Base-by-base conservation (phyloP, 2,888 invertebrate genomes). In the Oscheius myriophilus region DNA sequence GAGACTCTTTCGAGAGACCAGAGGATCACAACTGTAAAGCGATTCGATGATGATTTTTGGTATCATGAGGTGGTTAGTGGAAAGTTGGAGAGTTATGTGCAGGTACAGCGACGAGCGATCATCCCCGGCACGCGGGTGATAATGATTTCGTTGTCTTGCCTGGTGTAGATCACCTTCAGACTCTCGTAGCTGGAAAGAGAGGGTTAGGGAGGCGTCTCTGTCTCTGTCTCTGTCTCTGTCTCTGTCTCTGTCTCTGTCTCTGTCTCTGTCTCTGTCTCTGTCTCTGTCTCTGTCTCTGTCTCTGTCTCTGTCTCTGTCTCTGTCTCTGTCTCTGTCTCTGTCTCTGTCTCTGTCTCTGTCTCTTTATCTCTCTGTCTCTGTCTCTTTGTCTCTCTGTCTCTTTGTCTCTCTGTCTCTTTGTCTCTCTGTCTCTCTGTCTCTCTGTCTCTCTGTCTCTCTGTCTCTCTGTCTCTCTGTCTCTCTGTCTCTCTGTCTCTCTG, bases 31-130 rank as follows among this genome's bases (percentile, higher is more conserved):
- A 33, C 33, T 33, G 33, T 33, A 33, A 33, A 33, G 33, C 33
- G 33, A 33, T 33, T 33, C 33, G 33, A 33, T 33, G 33, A 33
- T 33, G 33, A 33, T 33, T n/a, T n/a, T n/a, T 3, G 33, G 26
- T 25, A 46, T 33, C 61, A 63, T 63, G 63, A 53, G 18, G 63
- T 52, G 63, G 43, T n/a, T 63, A 63, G 18, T 41, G 18, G 12
- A 63, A 21, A 16, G 23, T 6, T 3, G 11, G 18, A 23, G n/a
- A 41, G n/a, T 87, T 92, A 95, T 89, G 93, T 92, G 88, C 95
- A 96, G 63, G 94, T 94, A 87, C 95, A 96, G 86, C 92, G 91
- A 81, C 94, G 93, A 46, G 95, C 95, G 69, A 95, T 93, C 95
- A 96, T 96, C 26, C 94, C 93, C 7, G 94, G 94, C 81, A 96